Conservation (phyloP, 1,140 invertebrate genomes). For the Panonychus citri region DNA sequence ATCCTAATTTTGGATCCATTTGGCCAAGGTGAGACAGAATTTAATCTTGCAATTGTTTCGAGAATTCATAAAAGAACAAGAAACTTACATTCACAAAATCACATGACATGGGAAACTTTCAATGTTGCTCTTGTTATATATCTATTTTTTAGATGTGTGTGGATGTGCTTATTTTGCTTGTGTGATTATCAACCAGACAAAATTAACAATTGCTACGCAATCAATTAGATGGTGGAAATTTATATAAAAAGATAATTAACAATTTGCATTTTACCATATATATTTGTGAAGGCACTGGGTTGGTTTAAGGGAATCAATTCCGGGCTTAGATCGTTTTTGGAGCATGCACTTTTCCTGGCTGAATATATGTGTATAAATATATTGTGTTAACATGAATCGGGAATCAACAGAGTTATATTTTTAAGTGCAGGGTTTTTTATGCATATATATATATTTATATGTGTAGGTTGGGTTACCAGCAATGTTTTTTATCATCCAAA, state of each 20-base stretch:
- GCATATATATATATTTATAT: not conserved
- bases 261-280: constrained; percentile 2
- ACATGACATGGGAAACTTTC: no score
- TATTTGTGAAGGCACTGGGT: constrained; percentile 1
- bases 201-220: not conserved
- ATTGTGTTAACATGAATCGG: no score
- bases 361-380: not conserved
- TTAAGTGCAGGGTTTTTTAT: not conserved
- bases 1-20: no score
- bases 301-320: constrained; percentile 9
- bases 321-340: not conserved
- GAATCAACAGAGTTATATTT: not conserved
- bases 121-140: no score
- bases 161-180: no score
- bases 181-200: not conserved
- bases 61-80: no score
- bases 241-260: not conserved
- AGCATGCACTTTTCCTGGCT: not conserved
- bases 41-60: no score
- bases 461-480: not conserved
- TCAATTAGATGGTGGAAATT: not conserved
- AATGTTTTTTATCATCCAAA: no score
- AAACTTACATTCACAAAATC: no score
- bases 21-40: no score
- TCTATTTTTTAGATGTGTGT: no score